Percentiles rank a stretch among this genome's conserved stretches.
Evolutionary conservation across 2,797 vertebrate genomes (phyloP).

Genomic region (Centropyge bicolor): DNA sequence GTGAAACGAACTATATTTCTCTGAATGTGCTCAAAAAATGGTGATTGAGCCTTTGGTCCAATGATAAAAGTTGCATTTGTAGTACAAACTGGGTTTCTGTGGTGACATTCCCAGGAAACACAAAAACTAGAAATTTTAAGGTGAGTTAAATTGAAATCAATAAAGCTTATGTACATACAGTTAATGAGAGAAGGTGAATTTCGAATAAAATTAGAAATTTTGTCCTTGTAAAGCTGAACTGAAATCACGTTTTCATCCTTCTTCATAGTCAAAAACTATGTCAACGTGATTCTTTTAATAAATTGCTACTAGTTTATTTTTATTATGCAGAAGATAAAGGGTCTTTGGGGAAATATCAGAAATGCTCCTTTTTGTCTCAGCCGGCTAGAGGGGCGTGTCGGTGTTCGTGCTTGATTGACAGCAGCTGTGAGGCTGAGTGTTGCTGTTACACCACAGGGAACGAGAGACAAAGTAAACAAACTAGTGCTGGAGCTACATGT

Average conservation of each 20-base stretch:
- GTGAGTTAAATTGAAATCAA: not conserved
- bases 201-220: not conserved
- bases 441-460: not conserved
- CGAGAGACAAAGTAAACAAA: not conserved
- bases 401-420: slow-evolving; percentile 24
- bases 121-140: not conserved
- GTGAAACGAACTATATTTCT: not conserved
- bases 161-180: not conserved
- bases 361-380: not conserved
- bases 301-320: not conserved
- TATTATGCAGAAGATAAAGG: not conserved
- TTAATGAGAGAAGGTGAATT: not conserved
- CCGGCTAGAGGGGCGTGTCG: not conserved
- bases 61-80: too few species aligned
- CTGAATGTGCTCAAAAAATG: too few species aligned
- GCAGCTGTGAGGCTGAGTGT: not conserved
- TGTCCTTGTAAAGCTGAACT: not conserved
- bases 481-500: not conserved
- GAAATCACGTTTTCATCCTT: not conserved
- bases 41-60: too few species aligned
- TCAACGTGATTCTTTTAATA: not conserved
- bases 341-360: not conserved
- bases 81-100: too few species aligned
- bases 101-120: not conserved
- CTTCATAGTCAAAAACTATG: not conserved